Evolutionary conservation across 2,888 invertebrate species (phyloP).

Genomic region (Abscondita cerata): DNA sequence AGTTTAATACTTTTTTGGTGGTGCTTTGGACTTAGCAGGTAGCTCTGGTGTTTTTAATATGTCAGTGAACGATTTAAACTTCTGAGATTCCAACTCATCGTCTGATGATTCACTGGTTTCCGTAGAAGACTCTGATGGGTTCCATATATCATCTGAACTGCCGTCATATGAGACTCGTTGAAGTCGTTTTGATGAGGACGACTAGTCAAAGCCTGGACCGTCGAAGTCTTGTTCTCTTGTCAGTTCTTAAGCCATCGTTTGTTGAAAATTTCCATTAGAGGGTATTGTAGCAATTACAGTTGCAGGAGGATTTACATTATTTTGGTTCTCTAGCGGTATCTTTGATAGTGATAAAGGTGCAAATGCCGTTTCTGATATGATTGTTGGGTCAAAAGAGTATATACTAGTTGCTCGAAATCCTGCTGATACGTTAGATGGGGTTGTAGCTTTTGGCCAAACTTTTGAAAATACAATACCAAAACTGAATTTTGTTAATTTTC

Average conservation of each 20-base stretch:
- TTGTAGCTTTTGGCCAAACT: slow-evolving; percentile 4
- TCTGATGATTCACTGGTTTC: not conserved
- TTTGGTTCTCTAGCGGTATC: too few relatives aligned
- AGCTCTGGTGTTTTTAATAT: not conserved
- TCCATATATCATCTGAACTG: not conserved
- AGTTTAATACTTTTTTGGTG: not conserved
- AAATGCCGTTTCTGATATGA: too few relatives aligned
- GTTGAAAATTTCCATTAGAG: too few relatives aligned
- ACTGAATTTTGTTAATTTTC: not conserved
- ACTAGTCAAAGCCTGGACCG: too few relatives aligned
- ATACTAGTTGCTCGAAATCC: slow-evolving; percentile 1
- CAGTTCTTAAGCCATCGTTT: too few relatives aligned
- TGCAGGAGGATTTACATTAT: too few relatives aligned
- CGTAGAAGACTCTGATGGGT: not conserved
- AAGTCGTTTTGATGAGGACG: too few relatives aligned
- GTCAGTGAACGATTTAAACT: not conserved
- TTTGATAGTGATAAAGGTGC: too few relatives aligned
- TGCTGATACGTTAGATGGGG: not conserved
- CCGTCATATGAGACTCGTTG: too few relatives aligned
- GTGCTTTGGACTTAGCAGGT: not conserved
- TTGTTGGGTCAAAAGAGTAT: not conserved
- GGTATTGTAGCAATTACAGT: too few relatives aligned
- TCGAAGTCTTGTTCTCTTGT: too few relatives aligned
- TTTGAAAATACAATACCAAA: slow-evolving; percentile 1
- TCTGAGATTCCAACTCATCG: not conserved